Conservation (phyloP, 2,113 vertebrate species). For the Turnix velox region DNA sequence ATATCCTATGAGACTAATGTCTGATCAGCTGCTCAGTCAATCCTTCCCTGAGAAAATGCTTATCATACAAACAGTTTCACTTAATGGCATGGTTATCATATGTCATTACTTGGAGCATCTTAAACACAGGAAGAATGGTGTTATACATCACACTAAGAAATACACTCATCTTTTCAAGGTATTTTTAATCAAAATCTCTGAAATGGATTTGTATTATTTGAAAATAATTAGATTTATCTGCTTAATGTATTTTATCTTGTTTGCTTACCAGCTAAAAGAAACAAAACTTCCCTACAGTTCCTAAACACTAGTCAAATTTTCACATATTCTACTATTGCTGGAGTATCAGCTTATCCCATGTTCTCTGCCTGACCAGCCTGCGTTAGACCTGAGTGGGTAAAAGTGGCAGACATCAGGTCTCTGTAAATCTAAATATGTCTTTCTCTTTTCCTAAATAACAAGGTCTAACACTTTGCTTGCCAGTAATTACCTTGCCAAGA, state of each 20-base stretch:
- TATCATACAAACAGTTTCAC: neutral
- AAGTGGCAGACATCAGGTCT: neutral
- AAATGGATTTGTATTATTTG: conserved; percentile 30
- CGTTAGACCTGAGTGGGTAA: neutral
- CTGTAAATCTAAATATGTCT: neutral
- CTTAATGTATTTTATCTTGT: neutral
- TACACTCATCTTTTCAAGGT: conserved; percentile 1
- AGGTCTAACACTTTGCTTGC: neutral
- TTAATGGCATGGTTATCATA: neutral
- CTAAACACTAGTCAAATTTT: neutral
- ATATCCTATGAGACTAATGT: neutral
- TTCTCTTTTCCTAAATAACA: neutral
- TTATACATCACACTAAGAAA: conserved; percentile 21
- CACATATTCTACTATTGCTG: neutral
- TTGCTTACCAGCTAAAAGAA: neutral
- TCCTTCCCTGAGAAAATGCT: neutral
- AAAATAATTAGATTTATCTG: conserved; percentile 29
- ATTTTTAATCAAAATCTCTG: conserved; percentile 24
- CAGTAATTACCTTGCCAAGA: neutral
- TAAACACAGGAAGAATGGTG: neutral
- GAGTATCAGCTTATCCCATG: neutral
- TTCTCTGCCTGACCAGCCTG: neutral
- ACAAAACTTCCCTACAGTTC: neutral
- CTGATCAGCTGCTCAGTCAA: neutral
- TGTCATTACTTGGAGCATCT: neutral